Evolutionary conservation across 2,888 invertebrate genomes (phyloP).

Genomic region (Polydrusus cervinus): DNA sequence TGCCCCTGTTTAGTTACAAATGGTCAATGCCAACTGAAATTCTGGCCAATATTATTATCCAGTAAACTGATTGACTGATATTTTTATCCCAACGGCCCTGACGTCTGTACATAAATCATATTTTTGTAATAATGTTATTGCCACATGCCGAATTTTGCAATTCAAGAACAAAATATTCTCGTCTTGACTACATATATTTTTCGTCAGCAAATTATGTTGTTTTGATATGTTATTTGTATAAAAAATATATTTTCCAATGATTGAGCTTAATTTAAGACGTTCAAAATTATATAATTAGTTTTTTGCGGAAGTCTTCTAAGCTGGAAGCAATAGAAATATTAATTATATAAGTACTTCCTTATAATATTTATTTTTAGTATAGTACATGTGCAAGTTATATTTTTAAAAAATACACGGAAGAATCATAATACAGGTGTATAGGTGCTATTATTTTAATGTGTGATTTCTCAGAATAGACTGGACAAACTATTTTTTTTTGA

Average conservation of each 20-base stretch:
- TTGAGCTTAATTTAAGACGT: neutral
- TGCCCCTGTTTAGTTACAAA: too few relatives aligned
- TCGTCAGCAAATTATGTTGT: neutral
- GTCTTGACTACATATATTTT: neutral
- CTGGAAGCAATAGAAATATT: neutral
- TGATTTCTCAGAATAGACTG: too few relatives aligned
- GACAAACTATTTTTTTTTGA: too few relatives aligned
- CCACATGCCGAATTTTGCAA: neutral
- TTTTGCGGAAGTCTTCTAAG: neutral
- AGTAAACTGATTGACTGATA: neutral
- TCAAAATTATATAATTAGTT: neutral
- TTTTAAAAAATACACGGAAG: too few relatives aligned
- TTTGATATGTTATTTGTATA: neutral
- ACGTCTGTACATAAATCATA: neutral
- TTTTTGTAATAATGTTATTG: neutral
- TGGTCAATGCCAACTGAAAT: too few relatives aligned
- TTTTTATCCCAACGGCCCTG: neutral
- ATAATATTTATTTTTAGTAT: neutral
- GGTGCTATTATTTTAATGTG: too few relatives aligned
- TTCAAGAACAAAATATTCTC: neutral
- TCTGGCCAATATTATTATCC: neutral
- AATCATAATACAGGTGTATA: too few relatives aligned
- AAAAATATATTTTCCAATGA: neutral
- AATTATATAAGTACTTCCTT: conserved; percentile 1
- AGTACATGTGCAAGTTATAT: neutral